A percentile compares a stretch with the other conserved stretches of the same genome.
phyloP scores from a whole-genome alignment of 2,113 vertebrate species.

The Stictonetta naevosa region DNA sequence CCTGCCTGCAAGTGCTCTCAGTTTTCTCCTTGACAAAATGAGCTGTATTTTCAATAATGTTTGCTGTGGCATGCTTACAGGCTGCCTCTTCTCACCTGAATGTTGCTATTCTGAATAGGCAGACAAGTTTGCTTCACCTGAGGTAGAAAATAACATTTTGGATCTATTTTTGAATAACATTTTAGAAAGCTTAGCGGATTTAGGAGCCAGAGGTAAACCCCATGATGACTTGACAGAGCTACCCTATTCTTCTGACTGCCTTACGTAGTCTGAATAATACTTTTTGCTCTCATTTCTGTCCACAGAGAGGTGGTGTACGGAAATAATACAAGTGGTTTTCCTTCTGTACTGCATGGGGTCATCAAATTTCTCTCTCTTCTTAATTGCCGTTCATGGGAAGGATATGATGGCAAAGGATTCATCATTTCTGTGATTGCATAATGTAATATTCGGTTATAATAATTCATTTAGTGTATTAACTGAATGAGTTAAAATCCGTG shows the following conservation, averaged over 20 bases:
- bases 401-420: neutral
- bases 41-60: neutral
- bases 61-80: neutral
- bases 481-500: neutral
- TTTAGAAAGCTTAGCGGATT: neutral
- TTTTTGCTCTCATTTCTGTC: neutral
- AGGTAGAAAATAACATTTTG: neutral
- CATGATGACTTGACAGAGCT: neutral
- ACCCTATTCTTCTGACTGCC: neutral
- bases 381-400: neutral
- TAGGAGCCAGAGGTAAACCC: neutral
- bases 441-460: neutral
- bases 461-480: neutral
- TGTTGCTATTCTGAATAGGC: neutral
- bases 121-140: neutral
- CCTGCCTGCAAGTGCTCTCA: neutral
- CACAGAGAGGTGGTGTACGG: neutral
- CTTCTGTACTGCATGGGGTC: neutral
- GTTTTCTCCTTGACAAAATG: neutral
- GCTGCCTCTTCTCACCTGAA: neutral
- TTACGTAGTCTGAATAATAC: fast-evolving
- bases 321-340: neutral
- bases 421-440: neutral
- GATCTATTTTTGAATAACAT: neutral
- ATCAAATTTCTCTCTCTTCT: neutral